A percentile compares a stretch with the other conserved stretches of the same genome.
Conservation (phyloP, 2,888 invertebrate genomes). For the Xanthorhoe designata region DNA sequence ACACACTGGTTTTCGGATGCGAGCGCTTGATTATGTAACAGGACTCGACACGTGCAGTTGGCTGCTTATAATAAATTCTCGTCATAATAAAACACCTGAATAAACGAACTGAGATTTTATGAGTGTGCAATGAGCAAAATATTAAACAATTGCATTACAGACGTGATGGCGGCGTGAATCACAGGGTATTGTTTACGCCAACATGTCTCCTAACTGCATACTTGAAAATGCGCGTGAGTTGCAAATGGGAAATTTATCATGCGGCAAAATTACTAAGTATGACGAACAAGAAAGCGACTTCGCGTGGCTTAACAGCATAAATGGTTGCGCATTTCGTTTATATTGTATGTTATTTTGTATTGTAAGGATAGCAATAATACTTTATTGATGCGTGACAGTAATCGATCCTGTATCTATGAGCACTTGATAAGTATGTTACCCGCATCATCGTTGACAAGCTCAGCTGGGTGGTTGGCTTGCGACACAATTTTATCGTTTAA, state of each 20-base stretch:
- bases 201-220: conserved; percentile 57
- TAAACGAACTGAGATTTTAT: conserved; percentile 52
- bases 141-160: conserved; percentile 62
- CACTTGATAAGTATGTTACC: conserved; percentile 56
- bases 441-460: conserved; percentile 67
- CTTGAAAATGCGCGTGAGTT: conserved; percentile 57
- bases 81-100: conserved; percentile 44
- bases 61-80: conserved; percentile 31
- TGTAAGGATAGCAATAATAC: conserved; percentile 41
- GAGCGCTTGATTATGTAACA: conserved; percentile 48
- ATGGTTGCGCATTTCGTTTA: conserved; percentile 37
- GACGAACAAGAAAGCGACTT: conserved; percentile 28
- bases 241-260: conserved; percentile 51
- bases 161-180: conserved; percentile 54
- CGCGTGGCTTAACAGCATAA: conserved; percentile 22
- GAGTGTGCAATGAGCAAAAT: conserved; percentile 48
- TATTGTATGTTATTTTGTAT: no score
- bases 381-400: conserved; percentile 50
- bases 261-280: conserved; percentile 32
- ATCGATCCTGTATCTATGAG: conserved; percentile 53
- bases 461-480: conserved; percentile 57
- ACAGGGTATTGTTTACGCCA: conserved; percentile 65
- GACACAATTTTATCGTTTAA: conserved; percentile 63
- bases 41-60: conserved; percentile 32
- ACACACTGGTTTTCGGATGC: conserved; percentile 42